These are phyloP conservation scores for Tenthredo mesomela DNA, from an alignment of 2,888 invertebrate genomes.

Conservation along the genomic window DNA sequence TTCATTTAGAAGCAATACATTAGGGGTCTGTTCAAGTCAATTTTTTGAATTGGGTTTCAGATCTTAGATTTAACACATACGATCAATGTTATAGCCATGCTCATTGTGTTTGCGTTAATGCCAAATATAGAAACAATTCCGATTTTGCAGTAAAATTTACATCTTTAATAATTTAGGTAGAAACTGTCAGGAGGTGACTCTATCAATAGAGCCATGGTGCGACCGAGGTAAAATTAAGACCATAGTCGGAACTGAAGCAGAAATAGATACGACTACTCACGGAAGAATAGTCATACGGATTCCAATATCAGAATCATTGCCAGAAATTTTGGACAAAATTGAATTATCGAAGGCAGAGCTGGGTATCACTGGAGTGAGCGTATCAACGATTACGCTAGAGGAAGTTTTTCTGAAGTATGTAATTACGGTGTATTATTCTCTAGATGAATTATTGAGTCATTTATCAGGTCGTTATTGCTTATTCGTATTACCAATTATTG, in stretches of 20 bases:
- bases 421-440: slow-evolving; percentile 29
- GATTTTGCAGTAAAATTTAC: slow-evolving; percentile 29
- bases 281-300: slow-evolving; percentile 81
- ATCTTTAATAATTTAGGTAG: slow-evolving; percentile 63
- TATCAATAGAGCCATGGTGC: slow-evolving; percentile 71
- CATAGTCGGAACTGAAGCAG: slow-evolving; percentile 77
- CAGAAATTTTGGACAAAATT: slow-evolving; percentile 82
- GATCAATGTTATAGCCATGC: too few species aligned
- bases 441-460: slow-evolving; percentile 28
- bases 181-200: slow-evolving; percentile 72
- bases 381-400: slow-evolving; percentile 94
- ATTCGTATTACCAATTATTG: background rate
- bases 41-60: background rate
- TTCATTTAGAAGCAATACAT: background rate
- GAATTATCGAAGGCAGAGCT: slow-evolving; percentile 82
- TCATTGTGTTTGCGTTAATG: background rate
- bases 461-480: background rate
- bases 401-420: slow-evolving; percentile 92
- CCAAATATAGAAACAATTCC: background rate
- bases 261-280: slow-evolving; percentile 76
- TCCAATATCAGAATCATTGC: slow-evolving; percentile 80
- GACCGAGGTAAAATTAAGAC: slow-evolving; percentile 72
- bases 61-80: background rate
- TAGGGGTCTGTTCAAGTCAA: background rate
- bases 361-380: slow-evolving; percentile 88